Evolutionary conservation across 2,888 invertebrate genomes (phyloP), one percentile per base, ranked within the genome.

Genomic region (Macropis europaea): DNA sequence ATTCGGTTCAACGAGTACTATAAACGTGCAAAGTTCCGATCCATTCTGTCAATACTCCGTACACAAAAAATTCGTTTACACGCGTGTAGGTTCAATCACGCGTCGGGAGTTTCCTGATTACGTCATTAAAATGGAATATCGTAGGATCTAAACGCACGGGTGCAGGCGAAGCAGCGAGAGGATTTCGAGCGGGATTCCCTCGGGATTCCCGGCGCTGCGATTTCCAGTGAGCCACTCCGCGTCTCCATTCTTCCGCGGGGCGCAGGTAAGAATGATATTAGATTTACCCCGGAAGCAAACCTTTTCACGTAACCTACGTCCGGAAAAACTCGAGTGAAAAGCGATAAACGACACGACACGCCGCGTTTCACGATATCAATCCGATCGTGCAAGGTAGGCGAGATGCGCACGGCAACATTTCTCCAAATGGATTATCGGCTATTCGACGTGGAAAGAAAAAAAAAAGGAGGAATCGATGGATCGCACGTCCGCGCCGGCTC

Each of bases 241-340:
- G 53, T 63, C 62, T 74, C 64, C 59, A 81, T 83, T 83, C 79
- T 78, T 77, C 71, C 56, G 70, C 63, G 63, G 61, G 68, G 70
- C 71, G 73, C 59, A 75, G 70, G 68, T 77, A 77, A 79, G 74
- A 82, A 76, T 73, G 75, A 75, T 77, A 82, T 83, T 83, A 81
- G 77, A 80, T 83, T 80, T 78, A 69, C 60, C 57, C 70, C 24
- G 53, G 62, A 69, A 71, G 79, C 72, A 40, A 68, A 66, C 48
- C 59, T 61, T 77, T 76, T 68, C 81, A 50, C 76, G 64, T 76
- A 66, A 66, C 57, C 52, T 38, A 43, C 38, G 47, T 34, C 36
- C 70, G 69, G 60, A 75, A 80, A 77, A 73, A 72, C 47, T 22
- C 57, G 60, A 71, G 47, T 17, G 76, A 64, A 81, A 73, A 69